Evolutionary conservation across 2,888 invertebrate genomes (phyloP), one percentile per base, ranked within the genome.

Genomic region (Neoaliturus tenellus): DNA sequence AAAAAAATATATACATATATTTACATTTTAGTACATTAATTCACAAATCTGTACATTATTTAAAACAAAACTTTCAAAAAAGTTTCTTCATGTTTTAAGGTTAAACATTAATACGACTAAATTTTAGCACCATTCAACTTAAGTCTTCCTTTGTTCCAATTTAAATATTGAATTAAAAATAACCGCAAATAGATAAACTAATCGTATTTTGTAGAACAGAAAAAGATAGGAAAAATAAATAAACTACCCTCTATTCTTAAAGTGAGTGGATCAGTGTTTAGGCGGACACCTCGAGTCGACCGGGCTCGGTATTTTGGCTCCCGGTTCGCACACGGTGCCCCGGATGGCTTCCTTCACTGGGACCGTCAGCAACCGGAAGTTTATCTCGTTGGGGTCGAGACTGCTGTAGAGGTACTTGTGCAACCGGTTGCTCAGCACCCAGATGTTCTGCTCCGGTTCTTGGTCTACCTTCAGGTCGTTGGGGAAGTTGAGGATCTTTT

Each of bases 391-490:
- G 20, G 91, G 91, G 88, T 95, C 92, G 67, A 96, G 90, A 17
- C 92, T 91, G 0, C 92, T 92, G 80, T 94, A 95, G 73, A 97
- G 92, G 89, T 94, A 97, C 90, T 94, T 93, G 3, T 96, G 96
- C 84, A 97, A 89, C 33, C 93, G 92, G 89, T 97, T 96, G 17
- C 95, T 94, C 86, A 97, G 92, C 6, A 96, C 92, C 96, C 96
- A 97, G 10, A 96, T 73, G 28, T 86, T 85, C 75, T 88, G 95
- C 48, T 92, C 91, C 2, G 90, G 87, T 67, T 95, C 95, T 83
- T 94, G 92, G 20, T 95, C 92, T 8, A 96, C 91, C 90, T 96
- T 96, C 0, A 96, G 88, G 0, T 96, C 96, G 88, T 95, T 95
- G 1, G 93, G 92, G 88, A 96, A 96, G 88, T 96, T 96, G 81